Base-by-base conservation (phyloP, 2,888 invertebrate species). In the Nephrotoma guestfalica region DNA sequence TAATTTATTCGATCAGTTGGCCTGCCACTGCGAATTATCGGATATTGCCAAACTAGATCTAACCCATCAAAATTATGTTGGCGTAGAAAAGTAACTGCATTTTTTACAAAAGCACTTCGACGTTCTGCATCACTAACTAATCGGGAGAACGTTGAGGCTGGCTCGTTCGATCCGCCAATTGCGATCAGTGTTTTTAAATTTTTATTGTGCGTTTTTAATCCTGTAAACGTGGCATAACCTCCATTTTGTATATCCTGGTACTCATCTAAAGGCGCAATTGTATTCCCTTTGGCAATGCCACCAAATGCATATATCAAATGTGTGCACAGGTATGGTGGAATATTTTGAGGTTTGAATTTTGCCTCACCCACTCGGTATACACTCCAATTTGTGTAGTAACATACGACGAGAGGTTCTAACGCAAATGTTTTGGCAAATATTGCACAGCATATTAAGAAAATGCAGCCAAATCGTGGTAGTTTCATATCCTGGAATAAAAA, bases 191-290 rank as follows among this genome's bases (percentile, higher is more conserved):
- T 97, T 92, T 97, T 97, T 90, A 98, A 91, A 88, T 97, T 95
- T 90, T 97, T 97, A 92, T 98, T 98, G 93, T 97, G 97, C 0
- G 97, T 96, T 92, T 98, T 98, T 87, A 98, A 93, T 0, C 97
- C 97, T 71, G 95, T 97, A 92, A 98, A 98, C 92, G 98, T 97
- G 41, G 97, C 97, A 91, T 97, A 98, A 83, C 98, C 98, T 90
- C 97, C 97, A 94, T 98, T 97, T 90, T 98, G 97, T 90, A 98
- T 96, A 90, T 98, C 98, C 92, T 98, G 98, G 91, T 98, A 98
- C 90, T 97, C 97, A 92, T 98, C 98, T 90, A 97, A 98, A 0
- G 97, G 97, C 89, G 97, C 96, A 89, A 98, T 93, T 18, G 96
- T 95, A 91, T 97, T 97, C 90, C 97, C 97, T 91, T 97, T 96